phyloP scores from a whole-genome alignment of 2,797 vertebrate genomes.

The Chelon auratus region DNA sequence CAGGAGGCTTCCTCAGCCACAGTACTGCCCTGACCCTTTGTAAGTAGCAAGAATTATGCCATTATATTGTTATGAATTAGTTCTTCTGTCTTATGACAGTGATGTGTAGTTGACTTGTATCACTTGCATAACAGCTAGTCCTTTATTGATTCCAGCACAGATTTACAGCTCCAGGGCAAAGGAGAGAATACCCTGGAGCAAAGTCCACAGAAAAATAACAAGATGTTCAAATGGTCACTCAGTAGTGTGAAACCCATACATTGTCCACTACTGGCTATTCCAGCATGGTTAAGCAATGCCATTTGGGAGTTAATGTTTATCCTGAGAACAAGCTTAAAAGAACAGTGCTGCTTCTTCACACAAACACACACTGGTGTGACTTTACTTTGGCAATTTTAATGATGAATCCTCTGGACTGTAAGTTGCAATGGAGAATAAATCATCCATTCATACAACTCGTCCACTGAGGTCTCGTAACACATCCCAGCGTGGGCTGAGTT shows the following conservation, averaged over 20 bases:
- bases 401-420: constrained; percentile 36
- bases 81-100: no score
- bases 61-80: neutral
- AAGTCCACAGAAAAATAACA: constrained; percentile 44
- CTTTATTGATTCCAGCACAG: neutral
- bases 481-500: neutral
- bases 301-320: constrained; percentile 72
- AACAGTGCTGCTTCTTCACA: neutral
- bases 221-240: constrained; percentile 47
- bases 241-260: constrained; percentile 46
- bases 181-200: constrained; percentile 1
- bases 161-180: constrained; percentile 6
- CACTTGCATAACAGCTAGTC: neutral
- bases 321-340: neutral
- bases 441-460: constrained; percentile 54
- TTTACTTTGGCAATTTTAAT: constrained; percentile 44
- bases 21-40: constrained; percentile 92
- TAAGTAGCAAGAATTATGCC: constrained; percentile 81
- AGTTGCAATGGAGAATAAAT: constrained; percentile 54
- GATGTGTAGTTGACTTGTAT: neutral
- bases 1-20: constrained; percentile 93
- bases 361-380: constrained; percentile 1
- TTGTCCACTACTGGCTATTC: constrained; percentile 57
- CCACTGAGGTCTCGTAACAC: neutral
- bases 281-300: constrained; percentile 50